Base-by-base conservation (phyloP, 2,113 vertebrate species). In the Pteruthius melanotis region DNA sequence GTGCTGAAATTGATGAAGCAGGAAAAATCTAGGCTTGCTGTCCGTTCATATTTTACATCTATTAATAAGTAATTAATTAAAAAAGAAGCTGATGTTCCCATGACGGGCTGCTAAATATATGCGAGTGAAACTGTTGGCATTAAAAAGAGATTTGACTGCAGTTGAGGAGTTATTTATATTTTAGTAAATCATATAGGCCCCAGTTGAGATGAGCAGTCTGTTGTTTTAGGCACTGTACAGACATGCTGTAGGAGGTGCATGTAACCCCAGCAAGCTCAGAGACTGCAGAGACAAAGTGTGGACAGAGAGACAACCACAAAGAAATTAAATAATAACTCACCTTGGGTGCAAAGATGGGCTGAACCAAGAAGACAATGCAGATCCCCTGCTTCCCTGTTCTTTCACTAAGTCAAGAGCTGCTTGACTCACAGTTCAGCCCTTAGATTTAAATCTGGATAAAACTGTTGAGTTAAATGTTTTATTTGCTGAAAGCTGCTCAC, bases 31-130 rank as follows among this genome's bases (percentile, higher is more conserved):
- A 70, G 76, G 40, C 81, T 84, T 83, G 52, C 78, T 37, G 15
- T 83, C 93, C 60, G 0, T 90, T 94, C 69, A 72, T 93, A 79
- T 94, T 96, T 94, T 95, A 95, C 86, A 20, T 89, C 92, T 94
- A 93, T 96, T 96, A 95, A 92, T 94, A 90, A 94, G 93, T 93
- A 89, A 94, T 95, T 95, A 95, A 96, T 97, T 94, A 53, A 88
- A 93, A 82, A 96, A 93, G 88, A 77, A 90, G 64, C 69, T 81
- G 82, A 54, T 88, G 68, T 85, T 96, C 90, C 95, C 90, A 66
- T 49, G 92, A 80, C 88, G 75, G 75, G 64, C 68, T 6, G 4
- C 76, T 95, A 91, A 94, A 90, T 91, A 93, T 81, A 89, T 77
- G 76, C 56, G 15, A 89, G 86, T 71, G 61, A 81, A 90, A 92